phyloP scores from a whole-genome alignment of 2,113 vertebrate genomes.

The Hystrix cristata region DNA sequence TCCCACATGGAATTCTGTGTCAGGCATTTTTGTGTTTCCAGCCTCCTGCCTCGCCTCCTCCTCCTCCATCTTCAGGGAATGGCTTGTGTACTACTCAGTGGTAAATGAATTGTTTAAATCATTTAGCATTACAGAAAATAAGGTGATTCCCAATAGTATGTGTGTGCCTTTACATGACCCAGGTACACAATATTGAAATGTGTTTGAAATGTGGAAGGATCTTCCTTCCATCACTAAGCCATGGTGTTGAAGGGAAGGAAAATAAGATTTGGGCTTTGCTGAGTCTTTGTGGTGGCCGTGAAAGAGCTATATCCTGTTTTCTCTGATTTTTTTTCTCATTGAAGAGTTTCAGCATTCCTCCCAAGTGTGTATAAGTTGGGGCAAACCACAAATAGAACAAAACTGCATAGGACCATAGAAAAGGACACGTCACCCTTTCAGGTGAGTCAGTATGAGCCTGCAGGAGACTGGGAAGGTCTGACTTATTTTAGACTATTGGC shows the following conservation, averaged over 20 bases:
- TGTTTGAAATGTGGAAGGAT: background rate
- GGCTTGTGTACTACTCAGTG: background rate
- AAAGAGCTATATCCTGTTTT: background rate
- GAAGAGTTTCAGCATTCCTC: background rate
- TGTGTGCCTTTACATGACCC: background rate
- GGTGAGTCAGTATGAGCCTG: background rate
- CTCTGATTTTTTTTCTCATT: background rate
- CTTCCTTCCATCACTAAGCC: background rate
- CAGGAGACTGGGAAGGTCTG: background rate
- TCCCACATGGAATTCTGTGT: background rate
- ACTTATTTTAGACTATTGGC: background rate
- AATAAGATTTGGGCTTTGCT: background rate
- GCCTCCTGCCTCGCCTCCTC: background rate
- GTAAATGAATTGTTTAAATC: background rate
- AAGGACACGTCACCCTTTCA: background rate
- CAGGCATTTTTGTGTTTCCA: background rate
- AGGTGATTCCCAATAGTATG: background rate
- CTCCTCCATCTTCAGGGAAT: background rate
- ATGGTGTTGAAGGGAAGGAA: background rate
- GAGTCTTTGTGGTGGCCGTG: background rate
- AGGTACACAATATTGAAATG: background rate
- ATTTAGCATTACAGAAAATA: background rate
- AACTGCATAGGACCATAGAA: background rate
- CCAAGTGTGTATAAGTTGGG: background rate
- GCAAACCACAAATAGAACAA: background rate